Percentiles rank a stretch among this genome's conserved stretches.
Conservation (phyloP, 1,140 invertebrate genomes). For the Ladona fulva region DNA sequence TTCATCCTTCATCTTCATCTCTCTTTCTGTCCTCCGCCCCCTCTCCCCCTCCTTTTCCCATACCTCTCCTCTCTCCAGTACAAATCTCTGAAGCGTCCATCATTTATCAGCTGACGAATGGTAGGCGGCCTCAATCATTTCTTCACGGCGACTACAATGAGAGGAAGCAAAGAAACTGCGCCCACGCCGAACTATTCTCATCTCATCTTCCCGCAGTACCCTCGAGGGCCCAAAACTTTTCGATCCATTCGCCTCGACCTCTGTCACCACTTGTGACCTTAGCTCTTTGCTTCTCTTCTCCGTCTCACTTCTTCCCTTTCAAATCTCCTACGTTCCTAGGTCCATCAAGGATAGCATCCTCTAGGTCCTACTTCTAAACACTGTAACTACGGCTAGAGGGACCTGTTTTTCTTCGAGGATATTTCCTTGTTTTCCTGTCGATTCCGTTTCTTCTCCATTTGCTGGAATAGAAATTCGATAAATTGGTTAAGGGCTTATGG, state of each 20-base stretch:
- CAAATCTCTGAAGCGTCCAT: not conserved
- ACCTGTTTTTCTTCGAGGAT: no score
- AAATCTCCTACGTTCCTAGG: not conserved
- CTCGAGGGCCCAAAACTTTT: not conserved
- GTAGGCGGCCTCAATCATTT: not conserved
- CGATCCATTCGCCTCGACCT: not conserved
- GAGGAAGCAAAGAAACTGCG: not conserved
- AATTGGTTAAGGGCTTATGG: no score
- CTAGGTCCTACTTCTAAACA: no score
- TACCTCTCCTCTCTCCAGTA: not conserved
- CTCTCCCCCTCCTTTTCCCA: not conserved
- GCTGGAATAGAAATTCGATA: no score
- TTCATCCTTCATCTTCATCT: not conserved
- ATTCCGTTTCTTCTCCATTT: no score
- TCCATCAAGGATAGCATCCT: no score
- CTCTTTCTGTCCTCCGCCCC: not conserved
- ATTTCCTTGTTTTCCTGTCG: no score
- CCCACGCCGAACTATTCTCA: not conserved
- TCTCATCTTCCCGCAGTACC: not conserved
- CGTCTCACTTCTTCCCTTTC: not conserved
- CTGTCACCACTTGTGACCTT: not conserved
- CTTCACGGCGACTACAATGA: not conserved
- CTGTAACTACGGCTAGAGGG: no score
- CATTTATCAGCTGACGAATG: constrained; percentile 5
- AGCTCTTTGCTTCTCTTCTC: not conserved